Base-by-base conservation (phyloP, 2,113 vertebrate species). In the Circaetus gallicus region DNA sequence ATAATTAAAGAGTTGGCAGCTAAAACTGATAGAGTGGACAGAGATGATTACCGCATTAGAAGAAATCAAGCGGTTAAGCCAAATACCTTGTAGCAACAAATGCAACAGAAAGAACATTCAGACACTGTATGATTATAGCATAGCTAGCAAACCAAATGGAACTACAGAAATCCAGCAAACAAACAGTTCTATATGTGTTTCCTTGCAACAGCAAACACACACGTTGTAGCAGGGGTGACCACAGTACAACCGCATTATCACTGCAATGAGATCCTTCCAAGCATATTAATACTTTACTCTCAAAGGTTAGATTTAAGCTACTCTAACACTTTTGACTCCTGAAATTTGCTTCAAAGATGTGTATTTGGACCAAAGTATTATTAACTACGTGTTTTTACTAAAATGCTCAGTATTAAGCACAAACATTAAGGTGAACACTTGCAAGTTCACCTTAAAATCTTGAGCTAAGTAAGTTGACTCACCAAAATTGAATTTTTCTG, bases 401-500 rank as follows among this genome's bases (percentile, higher is more conserved):
- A 91, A 66, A 89, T 16, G 16, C 5, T 4, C 20, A 65, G 11
- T 14, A 62, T 74, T 58, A 86, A 92, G 66, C 42, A 87, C 15
- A 76, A 36, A 29, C 25, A 9, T 42, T 59, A 82, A 83, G 62
- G 42, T 52, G 25, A 91, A 77, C 31, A 34, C 15, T 47, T 71
- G 20, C 59, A 90, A 21, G 49, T 74, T 67, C 83, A 92, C 31
- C 50, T 92, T 86, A 42, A 80, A 90, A 70, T 50, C 26, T 32
- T 90, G 34, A 55, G 18, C 47, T 55, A 70, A 87, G 29, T 25
- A 73, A 83, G 50, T 1, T 83, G 53, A 97, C 95, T 95, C 97
- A 99, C 99, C 99, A 99, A 98, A 99, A 99, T 99, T 18, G 99
- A 99, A 96, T 99, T 99, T 97, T 99, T 99, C 98, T 99, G 99